Base-by-base conservation (phyloP, 2,113 vertebrate species). In the Plectropomus leopardus region DNA sequence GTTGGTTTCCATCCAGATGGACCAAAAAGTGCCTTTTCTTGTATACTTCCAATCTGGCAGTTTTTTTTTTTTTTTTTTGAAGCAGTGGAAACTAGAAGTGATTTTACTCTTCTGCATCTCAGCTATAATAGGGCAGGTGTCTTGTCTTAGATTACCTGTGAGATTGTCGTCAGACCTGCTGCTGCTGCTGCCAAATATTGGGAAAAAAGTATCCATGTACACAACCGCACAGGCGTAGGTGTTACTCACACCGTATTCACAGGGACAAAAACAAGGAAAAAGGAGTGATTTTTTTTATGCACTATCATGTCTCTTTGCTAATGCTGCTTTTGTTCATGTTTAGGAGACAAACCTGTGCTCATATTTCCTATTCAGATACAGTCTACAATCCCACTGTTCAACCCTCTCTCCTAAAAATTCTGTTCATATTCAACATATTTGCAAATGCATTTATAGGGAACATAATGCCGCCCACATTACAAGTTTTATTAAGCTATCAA, bases 61-160 rank as follows among this genome's bases (percentile, higher is more conserved):
- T 40, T 4, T 45, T 72, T 42, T 24, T 11, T 59, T 21, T 40
- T 4, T 45, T 72, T 42, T 24, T 11, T 59, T 21, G 30, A 81
- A 73, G 13, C 23, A 19, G 14, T 48, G 66, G 48, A 81, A 75
- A 65, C 30, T 7, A 24, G 53, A 48, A 64, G 34, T 59, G 68
- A 73, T 63, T 83, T 78, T 69, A 5, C 69, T 75, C 60, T n/a
- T 78, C 32, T 59, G 17, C 59, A 45, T 67, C 73, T 76, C 55
- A 40, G 67, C 40, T 44, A 87, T 86, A 88, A 88, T 80, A 79
- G 86, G 55, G 32, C 86, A 86, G 83, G 80, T 92, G 85, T 87
- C 69, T 73, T 74, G 82, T 88, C 61, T 89, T 78, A 83, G 89
- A 92, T 90, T 91, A 90, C 88, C 23, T 10, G 19, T 65, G 82